Conservation (phyloP, 2,888 invertebrate genomes). For the Caenorhabditis wallacei region DNA sequence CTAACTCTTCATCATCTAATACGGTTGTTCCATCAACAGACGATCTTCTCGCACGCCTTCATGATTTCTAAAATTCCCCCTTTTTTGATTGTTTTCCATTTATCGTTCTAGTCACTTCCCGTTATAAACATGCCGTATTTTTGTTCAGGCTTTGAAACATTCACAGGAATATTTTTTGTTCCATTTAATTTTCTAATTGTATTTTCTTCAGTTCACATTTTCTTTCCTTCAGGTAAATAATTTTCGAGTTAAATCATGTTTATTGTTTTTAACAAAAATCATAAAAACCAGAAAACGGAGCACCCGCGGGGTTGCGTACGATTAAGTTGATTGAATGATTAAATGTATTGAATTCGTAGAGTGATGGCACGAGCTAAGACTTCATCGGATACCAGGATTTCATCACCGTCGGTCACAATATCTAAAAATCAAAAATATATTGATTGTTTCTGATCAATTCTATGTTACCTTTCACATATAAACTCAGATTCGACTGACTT, state of each 20-base stretch:
- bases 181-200: slow-evolving; percentile 19
- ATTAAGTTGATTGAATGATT: not conserved
- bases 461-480: slow-evolving; percentile 87
- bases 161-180: slow-evolving; percentile 13
- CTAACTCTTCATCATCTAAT: slow-evolving; percentile 29
- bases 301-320: slow-evolving; percentile 12
- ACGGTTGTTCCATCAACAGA: slow-evolving; percentile 59
- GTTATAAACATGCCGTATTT: slow-evolving; percentile 11
- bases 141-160: not conserved
- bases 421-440: slow-evolving; percentile 86
- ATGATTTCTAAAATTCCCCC: slow-evolving; percentile 43
- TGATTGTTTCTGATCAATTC: not conserved
- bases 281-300: slow-evolving; percentile 15
- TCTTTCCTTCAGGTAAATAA: slow-evolving; percentile 17
- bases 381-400: slow-evolving; percentile 93
- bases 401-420: slow-evolving; percentile 91
- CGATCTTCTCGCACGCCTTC: slow-evolving; percentile 63
- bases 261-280: slow-evolving; percentile 2
- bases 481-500: slow-evolving; percentile 92
- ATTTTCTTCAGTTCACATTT: slow-evolving; percentile 31
- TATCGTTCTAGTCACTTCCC: slow-evolving; percentile 36
- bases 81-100: not conserved
- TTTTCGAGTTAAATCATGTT: slow-evolving; percentile 1
- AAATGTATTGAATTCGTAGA: slow-evolving; percentile 83
- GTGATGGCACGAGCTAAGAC: slow-evolving; percentile 88